A percentile compares a stretch with the other conserved stretches of the same genome.
Conservation (phyloP, 2,888 invertebrate genomes). For the Furcula furcula region DNA sequence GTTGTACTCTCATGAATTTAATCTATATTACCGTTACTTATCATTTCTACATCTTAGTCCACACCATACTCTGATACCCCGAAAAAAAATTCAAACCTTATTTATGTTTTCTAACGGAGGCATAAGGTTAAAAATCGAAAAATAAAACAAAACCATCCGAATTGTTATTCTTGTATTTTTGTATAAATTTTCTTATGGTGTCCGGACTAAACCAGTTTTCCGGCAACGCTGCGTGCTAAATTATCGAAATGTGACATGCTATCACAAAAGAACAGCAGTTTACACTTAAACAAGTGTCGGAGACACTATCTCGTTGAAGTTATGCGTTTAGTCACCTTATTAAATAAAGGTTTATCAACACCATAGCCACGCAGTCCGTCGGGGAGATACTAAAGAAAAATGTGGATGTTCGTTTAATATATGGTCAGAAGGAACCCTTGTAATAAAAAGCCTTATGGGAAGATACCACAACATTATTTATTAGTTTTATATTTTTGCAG, state of each 20-base stretch:
- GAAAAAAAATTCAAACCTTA: conserved; percentile 1
- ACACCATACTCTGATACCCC: no score
- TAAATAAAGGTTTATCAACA: conserved; percentile 70
- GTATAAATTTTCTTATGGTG: conserved; percentile 40
- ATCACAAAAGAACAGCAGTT: conserved; percentile 75
- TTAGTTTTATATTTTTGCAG: no score
- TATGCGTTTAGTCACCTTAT: conserved; percentile 72
- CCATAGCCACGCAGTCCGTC: conserved; percentile 23
- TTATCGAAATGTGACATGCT: conserved; percentile 76
- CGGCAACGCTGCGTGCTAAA: conserved; percentile 52
- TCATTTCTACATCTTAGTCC: conserved; percentile 18
- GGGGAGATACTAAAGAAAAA: conserved; percentile 24
- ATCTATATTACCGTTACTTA: conserved; percentile 20
- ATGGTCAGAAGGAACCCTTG: no score
- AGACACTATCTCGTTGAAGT: conserved; percentile 57
- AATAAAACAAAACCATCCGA: conserved; percentile 3
- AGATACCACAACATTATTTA: no score
- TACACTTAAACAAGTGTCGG: conserved; percentile 78
- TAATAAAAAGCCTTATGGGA: no score
- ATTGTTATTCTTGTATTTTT: conserved; percentile 21
- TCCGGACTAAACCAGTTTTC: conserved; percentile 49
- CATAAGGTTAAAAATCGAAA: conserved; percentile 17
- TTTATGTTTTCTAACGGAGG: background rate
- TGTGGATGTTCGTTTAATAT: conserved; percentile 26
- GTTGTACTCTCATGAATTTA: conserved; percentile 8